Conservation (phyloP, 2,797 vertebrate species). For the Octomys mimax region DNA sequence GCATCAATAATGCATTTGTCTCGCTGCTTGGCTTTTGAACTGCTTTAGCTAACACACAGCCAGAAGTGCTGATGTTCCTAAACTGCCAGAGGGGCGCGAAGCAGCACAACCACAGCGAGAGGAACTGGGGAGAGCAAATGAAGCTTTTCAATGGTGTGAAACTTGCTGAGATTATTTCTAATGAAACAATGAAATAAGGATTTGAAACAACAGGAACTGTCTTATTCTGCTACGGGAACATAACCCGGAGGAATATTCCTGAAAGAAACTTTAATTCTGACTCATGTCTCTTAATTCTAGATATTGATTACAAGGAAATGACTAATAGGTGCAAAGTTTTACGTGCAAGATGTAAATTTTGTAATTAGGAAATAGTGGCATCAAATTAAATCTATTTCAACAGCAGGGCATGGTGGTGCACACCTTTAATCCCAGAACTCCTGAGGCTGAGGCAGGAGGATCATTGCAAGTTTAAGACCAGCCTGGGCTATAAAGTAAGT, state of each 20-base stretch:
- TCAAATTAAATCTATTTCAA: constrained; percentile 50
- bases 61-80: constrained; percentile 79
- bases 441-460: too few relatives aligned
- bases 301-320: neutral
- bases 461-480: too few relatives aligned
- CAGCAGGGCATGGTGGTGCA: too few relatives aligned
- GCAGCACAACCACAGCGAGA: neutral
- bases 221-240: neutral
- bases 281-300: neutral
- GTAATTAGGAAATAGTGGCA: neutral
- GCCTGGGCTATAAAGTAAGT: too few relatives aligned
- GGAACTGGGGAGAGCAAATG: constrained; percentile 40
- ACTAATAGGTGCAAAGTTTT: neutral
- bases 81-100: constrained; percentile 33
- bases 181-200: neutral
- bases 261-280: neutral
- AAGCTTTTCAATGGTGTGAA: constrained; percentile 25
- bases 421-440: too few relatives aligned
- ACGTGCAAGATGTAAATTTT: constrained; percentile 44
- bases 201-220: neutral
- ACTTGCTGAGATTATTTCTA: neutral
- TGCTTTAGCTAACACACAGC: constrained; percentile 77
- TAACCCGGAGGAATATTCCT: neutral
- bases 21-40: constrained; percentile 77
- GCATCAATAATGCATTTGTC: constrained; percentile 80